A percentile compares a stretch with the other conserved stretches of the same genome.
These are phyloP conservation scores for Garrulus glandarius DNA, from an alignment of 2,797 vertebrate genomes.

Conservation along the genomic window DNA sequence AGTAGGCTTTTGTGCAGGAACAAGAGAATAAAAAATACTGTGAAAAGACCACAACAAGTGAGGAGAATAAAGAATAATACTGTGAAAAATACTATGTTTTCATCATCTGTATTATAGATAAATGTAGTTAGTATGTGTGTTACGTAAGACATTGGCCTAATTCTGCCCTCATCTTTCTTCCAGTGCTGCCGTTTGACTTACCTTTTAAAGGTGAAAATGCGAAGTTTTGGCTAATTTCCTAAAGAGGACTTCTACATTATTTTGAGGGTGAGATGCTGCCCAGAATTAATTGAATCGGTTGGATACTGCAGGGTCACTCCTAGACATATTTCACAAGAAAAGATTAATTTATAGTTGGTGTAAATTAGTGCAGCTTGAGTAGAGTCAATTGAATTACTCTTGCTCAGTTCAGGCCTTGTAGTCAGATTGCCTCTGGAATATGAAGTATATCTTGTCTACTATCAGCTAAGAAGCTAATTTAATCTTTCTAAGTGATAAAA, in stretches of 20 bases:
- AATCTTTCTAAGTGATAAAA: neutral
- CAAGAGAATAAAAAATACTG: neutral
- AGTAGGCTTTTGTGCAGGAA: neutral
- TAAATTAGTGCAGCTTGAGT: constrained; percentile 47
- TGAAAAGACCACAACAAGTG: neutral
- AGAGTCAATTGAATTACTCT: constrained; percentile 26
- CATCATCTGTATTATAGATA: neutral
- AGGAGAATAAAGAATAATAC: neutral
- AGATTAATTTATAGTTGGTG: constrained; percentile 38
- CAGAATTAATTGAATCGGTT: neutral
- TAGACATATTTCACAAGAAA: neutral
- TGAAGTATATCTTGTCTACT: constrained; percentile 4
- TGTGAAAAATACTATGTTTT: neutral
- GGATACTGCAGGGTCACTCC: neutral
- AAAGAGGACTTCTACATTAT: neutral
- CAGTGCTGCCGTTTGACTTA: neutral
- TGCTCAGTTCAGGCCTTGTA: neutral
- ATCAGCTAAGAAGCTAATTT: constrained; percentile 9
- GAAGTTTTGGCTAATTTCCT: neutral
- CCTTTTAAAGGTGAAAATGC: neutral
- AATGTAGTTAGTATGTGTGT: neutral
- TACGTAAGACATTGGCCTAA: neutral
- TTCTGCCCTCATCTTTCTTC: neutral
- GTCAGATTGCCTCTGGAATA: constrained; percentile 1
- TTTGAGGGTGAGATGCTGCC: neutral